Conservation (phyloP, 2,797 vertebrate genomes). For the Sebastes oblongus region DNA sequence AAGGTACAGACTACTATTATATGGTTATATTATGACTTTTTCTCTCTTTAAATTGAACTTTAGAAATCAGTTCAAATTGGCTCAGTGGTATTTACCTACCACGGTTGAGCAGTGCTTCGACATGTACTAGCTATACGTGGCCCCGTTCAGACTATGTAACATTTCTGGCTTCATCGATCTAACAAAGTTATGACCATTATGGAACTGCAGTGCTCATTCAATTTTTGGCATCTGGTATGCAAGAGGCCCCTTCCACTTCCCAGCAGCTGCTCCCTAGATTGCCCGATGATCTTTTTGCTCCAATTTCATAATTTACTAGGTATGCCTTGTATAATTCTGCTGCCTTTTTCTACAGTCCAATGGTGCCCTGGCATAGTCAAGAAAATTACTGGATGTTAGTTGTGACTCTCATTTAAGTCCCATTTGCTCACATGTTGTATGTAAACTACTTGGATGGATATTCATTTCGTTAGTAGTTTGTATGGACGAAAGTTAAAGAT, state of each 20-base stretch:
- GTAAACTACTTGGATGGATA: no score
- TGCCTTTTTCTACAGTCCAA: no score
- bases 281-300: no score
- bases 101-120: neutral
- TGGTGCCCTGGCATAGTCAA: no score
- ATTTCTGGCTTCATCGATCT: neutral
- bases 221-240: neutral
- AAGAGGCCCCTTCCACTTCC: neutral
- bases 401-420: no score
- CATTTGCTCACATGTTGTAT: no score
- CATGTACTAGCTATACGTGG: neutral
- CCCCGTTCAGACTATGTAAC: neutral
- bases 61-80: neutral
- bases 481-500: no score
- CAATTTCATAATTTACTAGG: no score
- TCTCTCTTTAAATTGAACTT: neutral
- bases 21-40: neutral
- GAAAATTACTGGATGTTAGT: no score
- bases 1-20: neutral
- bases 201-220: neutral
- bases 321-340: no score
- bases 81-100: neutral
- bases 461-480: no score
- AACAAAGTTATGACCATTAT: neutral
- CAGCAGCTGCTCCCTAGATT: no score